Evolutionary conservation across 2,113 vertebrate genomes (phyloP).

Genomic region (Thamnophis sirtalis): DNA sequence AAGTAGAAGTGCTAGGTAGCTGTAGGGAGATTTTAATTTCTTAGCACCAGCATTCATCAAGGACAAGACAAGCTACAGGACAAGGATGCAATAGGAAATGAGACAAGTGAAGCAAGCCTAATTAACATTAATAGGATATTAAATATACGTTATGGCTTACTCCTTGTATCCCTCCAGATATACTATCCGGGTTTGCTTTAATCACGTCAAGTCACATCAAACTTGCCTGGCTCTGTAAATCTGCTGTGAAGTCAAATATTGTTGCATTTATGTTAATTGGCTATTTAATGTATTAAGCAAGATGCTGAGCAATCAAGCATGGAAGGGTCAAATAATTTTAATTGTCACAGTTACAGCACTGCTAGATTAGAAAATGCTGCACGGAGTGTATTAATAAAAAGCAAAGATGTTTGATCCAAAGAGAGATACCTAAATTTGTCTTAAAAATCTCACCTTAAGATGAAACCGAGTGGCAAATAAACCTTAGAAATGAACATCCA

Average conservation of each 20-base stretch:
- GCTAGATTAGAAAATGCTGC: neutral
- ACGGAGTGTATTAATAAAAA: neutral
- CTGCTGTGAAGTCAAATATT: neutral
- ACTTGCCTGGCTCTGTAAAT: conserved; percentile 1
- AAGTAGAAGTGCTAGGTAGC: conserved; percentile 7
- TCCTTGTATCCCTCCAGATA: conserved; percentile 30
- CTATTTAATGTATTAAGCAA: neutral
- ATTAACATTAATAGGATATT: conserved; percentile 48
- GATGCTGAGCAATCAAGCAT: neutral
- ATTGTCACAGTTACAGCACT: neutral
- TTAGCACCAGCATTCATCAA: conserved; percentile 38
- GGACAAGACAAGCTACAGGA: conserved; percentile 31
- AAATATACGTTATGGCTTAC: conserved; percentile 31
- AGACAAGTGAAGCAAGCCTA: conserved; percentile 52
- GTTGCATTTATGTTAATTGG: conserved; percentile 13
- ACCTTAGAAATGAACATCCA: neutral
- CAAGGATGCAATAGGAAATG: conserved; percentile 30
- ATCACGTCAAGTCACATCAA: fast-evolving
- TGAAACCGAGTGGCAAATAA: neutral
- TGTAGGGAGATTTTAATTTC: conserved; percentile 24
- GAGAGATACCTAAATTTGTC: neutral
- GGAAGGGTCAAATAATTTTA: neutral
- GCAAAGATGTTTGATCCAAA: neutral
- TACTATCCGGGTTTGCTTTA: conserved; percentile 18
- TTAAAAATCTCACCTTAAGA: neutral